Evolutionary conservation across 2,113 vertebrate genomes (phyloP).

Genomic region (Cyanocitta stelleri): DNA sequence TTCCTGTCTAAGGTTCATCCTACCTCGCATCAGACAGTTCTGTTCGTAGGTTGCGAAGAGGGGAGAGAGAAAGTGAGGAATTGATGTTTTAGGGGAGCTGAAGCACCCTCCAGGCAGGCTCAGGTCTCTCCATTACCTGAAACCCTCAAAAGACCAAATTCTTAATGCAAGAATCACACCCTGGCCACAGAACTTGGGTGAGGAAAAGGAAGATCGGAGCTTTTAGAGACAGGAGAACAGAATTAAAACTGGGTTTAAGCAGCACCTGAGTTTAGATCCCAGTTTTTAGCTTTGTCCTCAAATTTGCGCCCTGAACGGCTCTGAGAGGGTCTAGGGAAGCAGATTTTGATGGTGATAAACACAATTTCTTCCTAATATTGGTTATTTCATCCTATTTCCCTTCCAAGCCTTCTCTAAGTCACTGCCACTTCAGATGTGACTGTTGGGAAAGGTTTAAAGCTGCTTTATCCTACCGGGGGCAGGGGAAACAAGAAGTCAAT

Average conservation of each 20-base stretch:
- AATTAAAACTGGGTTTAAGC: not conserved
- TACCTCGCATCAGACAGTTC: not conserved
- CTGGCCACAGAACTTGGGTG: not conserved
- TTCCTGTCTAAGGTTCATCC: not conserved
- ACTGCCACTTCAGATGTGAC: not conserved
- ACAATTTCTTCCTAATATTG: accelerated
- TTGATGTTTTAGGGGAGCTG: not conserved
- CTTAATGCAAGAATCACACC: not conserved
- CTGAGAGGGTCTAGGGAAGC: not conserved
- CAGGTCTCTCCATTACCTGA: not conserved
- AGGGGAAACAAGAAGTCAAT: not conserved
- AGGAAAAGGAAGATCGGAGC: not conserved
- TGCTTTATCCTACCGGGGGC: not conserved
- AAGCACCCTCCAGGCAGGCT: not conserved
- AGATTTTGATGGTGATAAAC: not conserved
- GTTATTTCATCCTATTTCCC: not conserved
- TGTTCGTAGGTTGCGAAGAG: not conserved
- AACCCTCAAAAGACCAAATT: not conserved
- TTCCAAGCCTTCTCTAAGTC: not conserved
- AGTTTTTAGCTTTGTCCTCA: not conserved
- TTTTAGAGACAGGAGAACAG: accelerated
- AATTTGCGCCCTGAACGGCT: not conserved
- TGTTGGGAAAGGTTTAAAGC: not conserved
- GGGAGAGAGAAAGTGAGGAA: accelerated
- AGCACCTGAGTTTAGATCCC: not conserved